Evolutionary conservation across 2,797 vertebrate genomes (phyloP), one percentile per base, ranked within the genome.

Genomic region (Apodemus agrarius): DNA sequence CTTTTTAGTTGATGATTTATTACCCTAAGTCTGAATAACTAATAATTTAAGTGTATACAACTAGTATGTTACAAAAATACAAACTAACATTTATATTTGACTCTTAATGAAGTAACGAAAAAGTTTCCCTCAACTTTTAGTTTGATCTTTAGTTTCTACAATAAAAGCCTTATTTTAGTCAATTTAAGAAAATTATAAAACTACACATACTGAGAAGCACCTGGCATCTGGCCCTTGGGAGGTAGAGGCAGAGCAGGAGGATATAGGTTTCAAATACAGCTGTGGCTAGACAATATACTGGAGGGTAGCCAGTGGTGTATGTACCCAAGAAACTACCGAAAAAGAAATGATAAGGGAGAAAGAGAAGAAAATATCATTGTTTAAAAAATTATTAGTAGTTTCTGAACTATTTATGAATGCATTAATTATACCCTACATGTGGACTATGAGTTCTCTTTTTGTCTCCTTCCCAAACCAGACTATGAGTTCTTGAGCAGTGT

Each of bases 61-160:
- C 67, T 80, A 81, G 2, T 34, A 65, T 67, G 81, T 91, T 59
- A 82, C 76, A 65, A 34, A 85, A 91, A 91, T 4, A 84, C 81
- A 86, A 96, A 34, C 34, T 37, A 72, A 94, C 86, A 26, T 88
- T 96, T 79, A 84, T 37, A 13, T 29, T 87, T 81, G 67, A 46
- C 3, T 87, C 93, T 85, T 91, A 90, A 5, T 61, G 88, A 13
- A 61, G 43, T 12, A 57, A 21, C 5, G 46, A 7, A 61, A 94
- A 82, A 43, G 34, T 69, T 54, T 29, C 3, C 5, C 52, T 0
- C n/a, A 83, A 34, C 5, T 75, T 90, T 90, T 63, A 67, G 52
- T 16, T 7, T 75, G 52, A 14, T 37, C 40, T 52, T 31, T 5
- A 19, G 91, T 96, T 59, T 94, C 9, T 82, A 13, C 46, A 24